These are phyloP conservation scores for Neolamprologus ventralis DNA, from an alignment of 2,113 vertebrate genomes.

Conservation along the genomic window DNA sequence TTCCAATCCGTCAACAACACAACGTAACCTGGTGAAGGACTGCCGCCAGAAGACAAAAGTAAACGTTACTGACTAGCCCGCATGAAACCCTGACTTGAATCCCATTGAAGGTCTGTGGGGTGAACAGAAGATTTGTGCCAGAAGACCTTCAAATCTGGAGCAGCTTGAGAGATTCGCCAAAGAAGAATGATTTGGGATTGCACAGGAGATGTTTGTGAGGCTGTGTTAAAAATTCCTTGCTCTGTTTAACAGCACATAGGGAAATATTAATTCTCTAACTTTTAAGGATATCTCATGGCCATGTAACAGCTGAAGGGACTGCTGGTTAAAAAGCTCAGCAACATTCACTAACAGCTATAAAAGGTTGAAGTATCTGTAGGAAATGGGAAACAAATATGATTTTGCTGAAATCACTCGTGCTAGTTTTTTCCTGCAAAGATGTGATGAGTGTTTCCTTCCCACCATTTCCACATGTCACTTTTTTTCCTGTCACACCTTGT, in stretches of 20 bases:
- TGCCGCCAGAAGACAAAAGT: rapidly evolving
- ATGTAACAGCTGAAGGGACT: neutral
- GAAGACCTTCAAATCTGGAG: neutral
- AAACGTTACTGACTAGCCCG: neutral
- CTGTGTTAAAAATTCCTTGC: neutral
- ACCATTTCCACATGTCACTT: neutral
- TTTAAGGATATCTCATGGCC: neutral
- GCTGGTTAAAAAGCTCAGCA: neutral
- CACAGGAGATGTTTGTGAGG: neutral
- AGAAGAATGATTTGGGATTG: neutral
- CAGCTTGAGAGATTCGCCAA: neutral
- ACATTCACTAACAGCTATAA: neutral
- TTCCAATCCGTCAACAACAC: neutral
- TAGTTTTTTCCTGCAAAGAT: neutral
- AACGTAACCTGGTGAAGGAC: rapidly evolving
- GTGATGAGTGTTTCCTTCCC: neutral
- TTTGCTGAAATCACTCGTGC: rapidly evolving
- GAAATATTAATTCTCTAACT: neutral
- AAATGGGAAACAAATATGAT: neutral
- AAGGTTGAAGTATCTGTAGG: neutral
- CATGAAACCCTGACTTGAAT: neutral
- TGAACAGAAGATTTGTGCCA: neutral
- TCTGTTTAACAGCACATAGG: neutral
- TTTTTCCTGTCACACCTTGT: neutral
- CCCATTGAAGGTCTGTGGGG: neutral